Evolutionary conservation across 1,140 invertebrate genomes (phyloP), one percentile per base, ranked within the genome.

Genomic region (Laodelphax striatellus): DNA sequence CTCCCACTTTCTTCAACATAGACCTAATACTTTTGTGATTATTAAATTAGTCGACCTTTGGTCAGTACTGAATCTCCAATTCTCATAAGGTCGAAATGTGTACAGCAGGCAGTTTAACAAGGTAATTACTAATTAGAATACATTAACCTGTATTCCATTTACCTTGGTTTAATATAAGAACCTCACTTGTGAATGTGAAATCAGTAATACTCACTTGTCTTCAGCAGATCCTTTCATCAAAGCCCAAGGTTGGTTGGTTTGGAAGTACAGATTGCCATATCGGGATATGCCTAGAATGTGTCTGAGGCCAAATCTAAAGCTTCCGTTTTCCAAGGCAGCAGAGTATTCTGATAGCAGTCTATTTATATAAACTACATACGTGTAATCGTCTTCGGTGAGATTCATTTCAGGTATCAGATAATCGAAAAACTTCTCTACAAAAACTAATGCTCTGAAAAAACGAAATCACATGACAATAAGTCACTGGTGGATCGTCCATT

Each of bases 191-290:
- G 10, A 11, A 38, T 38, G 34, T 9, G 11, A 50, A 16, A 17
- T 2, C 1, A 31, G 19, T 38, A 19, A 59, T 9, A 72, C 74
- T 76, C 77, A 90, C 86, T 85, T 88, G 57, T 91, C 82, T 50
- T 84, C 80, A 10, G 83, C 81, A 19, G 69, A 78, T 50, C 89
- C 90, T 72, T 98, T 99, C 0, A 97, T 78, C 62, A 94, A 78
- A 5, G 90, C 88, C 96, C 97, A 99, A 0, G 97, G 96, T 71
- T 97, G 86, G 64, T 89, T 87, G 1, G 78, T 76, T 76, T 99
- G 97, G 84, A 99, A 94, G 68, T 92, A 96, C 67, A 94, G 92
- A 79, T 99, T 99, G 19, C 96, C 95, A 65, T 91, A 81, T 17
- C 90, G 82, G 0, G 95, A 96, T 63, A 98, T 90, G 22, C 79